Percentiles rank a stretch among this genome's conserved stretches.
These are phyloP conservation scores for Andrena praecox DNA, from an alignment of 2,888 invertebrate genomes.

Conservation along the genomic window DNA sequence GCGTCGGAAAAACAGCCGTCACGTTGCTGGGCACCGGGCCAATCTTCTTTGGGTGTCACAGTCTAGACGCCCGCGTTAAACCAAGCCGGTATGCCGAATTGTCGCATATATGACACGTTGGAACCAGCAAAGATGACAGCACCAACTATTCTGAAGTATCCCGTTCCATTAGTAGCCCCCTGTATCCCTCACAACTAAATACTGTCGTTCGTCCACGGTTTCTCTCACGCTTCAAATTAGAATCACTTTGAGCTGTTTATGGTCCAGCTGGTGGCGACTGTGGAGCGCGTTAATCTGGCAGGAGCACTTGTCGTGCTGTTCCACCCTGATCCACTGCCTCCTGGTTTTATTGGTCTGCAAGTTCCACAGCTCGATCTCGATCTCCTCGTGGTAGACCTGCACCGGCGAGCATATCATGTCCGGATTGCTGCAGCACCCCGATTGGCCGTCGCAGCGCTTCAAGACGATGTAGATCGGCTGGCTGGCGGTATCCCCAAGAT, in stretches of 20 bases:
- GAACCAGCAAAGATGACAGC: constrained; percentile 4
- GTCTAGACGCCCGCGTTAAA: constrained; percentile 22
- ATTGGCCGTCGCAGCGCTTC: constrained; percentile 78
- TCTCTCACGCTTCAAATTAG: constrained; percentile 30
- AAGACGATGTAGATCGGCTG: constrained; percentile 74
- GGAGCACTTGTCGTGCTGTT: constrained; percentile 77
- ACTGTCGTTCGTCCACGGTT: constrained; percentile 7
- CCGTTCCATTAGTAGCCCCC: neutral
- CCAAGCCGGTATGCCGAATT: constrained; percentile 9
- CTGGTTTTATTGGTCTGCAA: constrained; percentile 51
- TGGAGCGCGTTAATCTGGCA: constrained; percentile 68
- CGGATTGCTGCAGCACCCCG: constrained; percentile 78
- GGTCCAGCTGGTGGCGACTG: constrained; percentile 45
- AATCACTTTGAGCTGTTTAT: constrained; percentile 56
- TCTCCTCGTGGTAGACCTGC: constrained; percentile 67
- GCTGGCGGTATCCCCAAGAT: constrained; percentile 59
- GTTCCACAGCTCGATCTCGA: constrained; percentile 73
- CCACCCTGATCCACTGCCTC: constrained; percentile 72
- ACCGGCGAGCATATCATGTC: constrained; percentile 73
- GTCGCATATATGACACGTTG: neutral
- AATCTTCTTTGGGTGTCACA: constrained; percentile 44
- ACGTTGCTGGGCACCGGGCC: constrained; percentile 44
- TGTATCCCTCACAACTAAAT: constrained; percentile 14
- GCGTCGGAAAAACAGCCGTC: constrained; percentile 25
- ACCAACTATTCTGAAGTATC: constrained; percentile 4